Evolutionary conservation across 2,113 vertebrate species (phyloP), one percentile per base, ranked within the genome.

Genomic region (Gallinago undulata): DNA sequence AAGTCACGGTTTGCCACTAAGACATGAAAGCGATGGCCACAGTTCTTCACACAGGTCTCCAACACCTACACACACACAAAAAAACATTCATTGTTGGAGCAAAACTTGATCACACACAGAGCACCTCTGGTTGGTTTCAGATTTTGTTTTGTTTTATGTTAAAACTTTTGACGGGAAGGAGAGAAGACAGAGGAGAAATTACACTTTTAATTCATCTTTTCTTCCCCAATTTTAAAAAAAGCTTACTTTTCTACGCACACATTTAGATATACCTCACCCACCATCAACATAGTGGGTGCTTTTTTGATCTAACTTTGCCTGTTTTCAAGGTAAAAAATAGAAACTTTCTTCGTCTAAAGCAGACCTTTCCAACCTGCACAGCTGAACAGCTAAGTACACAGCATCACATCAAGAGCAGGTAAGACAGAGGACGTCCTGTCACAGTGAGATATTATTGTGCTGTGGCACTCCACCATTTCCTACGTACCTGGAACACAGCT

Each of bases 21-120:
- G 72, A 99, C 95, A 5, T 99, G 99, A 94, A 99, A 99, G 70
- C 99, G 99, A 97, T 99, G 99, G 90, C 99, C 99, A n/a, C 99
- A 99, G 98, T 99, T 99, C 98, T 99, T 99, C 87, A 99, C 99
- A 77, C 99, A 99, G 0, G 99, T 99, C 97, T 99, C 99, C 90
- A 99, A 97, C 50, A 99, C 99, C 99, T 99, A 93, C 39, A 16
- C 3, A 31, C 18, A 84, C 47, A 89, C 2, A 84, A 59, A 19
- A 22, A 30, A 22, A 64, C 57, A 60, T 90, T 57, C 9, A 43
- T 28, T 13, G 11, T 2, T 75, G 70, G n/a, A 77, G 41, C 55
- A 87, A 85, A 90, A 59, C 31, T 43, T n/a, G 30, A 85, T 75
- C 67, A 30, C 15, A 48, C 33, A 53, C 31, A 89, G 3, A 64